Evolutionary conservation across 2,113 vertebrate genomes (phyloP), one percentile per base, ranked within the genome.

Genomic region (Poicephalus meyeri): DNA sequence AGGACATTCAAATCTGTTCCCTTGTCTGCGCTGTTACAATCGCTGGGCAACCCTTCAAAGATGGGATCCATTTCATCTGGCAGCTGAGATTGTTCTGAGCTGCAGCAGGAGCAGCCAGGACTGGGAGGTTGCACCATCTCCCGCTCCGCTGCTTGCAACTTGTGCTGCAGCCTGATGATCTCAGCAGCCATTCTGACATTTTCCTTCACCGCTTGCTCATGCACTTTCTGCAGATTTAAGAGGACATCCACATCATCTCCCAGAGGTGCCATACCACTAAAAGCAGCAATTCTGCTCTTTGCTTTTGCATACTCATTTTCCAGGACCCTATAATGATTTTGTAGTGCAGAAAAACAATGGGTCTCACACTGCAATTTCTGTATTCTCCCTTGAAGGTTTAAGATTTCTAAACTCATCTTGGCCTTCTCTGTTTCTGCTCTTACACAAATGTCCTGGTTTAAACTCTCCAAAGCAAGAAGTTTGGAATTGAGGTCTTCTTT

Each of bases 351-450:
- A 19, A 96, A 91, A 4, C 85, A 69, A 3, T 42, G 31, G 0
- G 92, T 42, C 41, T 97, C 97, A 68, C 94, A 86, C 93, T 98
- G 97, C 41, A 98, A 33, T 49, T 97, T 95, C 92, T 95, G 63
- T 7, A 98, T 94, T 87, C 97, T 96, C 61, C 86, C 81, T 93
- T 89, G 98, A 8, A 99, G 97, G 25, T 93, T 91, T 7, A 97
- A 94, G 25, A 96, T 93, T 80, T 99, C 98, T 8, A 97, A 80
- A 21, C 97, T 77, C 96, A 98, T 92, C 35, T 98, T 93, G 0
- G 96, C 96, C 81, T 97, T 98, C 81, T 98, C 98, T 0, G 13
- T 52, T 17, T 96, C 96, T 46, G 98, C 98, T 44, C 66, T 95
- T 47, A 97, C 97, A 25, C 94, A 78, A 8, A 96, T 78, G 71